Percentiles rank a stretch among this genome's conserved stretches.
phyloP scores from a whole-genome alignment of 1,140 invertebrate genomes.

The Zaprionus ornatus region DNA sequence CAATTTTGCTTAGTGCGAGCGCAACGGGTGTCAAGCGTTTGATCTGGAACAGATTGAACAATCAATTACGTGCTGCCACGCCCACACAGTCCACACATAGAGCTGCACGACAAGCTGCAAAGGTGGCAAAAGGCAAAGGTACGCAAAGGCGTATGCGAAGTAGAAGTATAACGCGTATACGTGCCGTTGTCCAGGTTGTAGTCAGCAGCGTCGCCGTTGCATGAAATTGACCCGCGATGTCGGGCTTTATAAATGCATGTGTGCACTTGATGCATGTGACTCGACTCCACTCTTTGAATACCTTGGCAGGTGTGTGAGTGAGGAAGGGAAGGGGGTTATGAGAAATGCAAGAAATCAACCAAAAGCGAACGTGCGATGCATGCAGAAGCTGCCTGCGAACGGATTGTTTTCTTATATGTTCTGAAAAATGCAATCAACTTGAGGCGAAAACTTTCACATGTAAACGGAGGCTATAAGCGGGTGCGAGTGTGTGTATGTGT shows the following conservation, averaged over 20 bases:
- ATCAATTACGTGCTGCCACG: slow-evolving; percentile 77
- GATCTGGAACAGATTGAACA: slow-evolving; percentile 81
- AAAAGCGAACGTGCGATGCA: slow-evolving; percentile 79
- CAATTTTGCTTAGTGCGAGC: slow-evolving; percentile 52
- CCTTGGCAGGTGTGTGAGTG: neutral
- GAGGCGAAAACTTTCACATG: slow-evolving; percentile 67
- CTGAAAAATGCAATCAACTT: slow-evolving; percentile 81
- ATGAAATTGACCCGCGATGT: slow-evolving; percentile 79
- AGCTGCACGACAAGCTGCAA: slow-evolving; percentile 35
- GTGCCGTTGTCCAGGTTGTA: slow-evolving; percentile 71
- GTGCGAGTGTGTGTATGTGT: slow-evolving; percentile 21
- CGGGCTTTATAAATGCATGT: slow-evolving; percentile 71
- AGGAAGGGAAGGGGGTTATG: slow-evolving; percentile 40
- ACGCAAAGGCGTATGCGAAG: neutral
- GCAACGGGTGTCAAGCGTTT: slow-evolving; percentile 55
- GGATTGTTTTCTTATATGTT: slow-evolving; percentile 74
- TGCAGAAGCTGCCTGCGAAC: slow-evolving; percentile 63
- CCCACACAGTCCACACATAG: slow-evolving; percentile 36
- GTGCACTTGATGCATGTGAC: slow-evolving; percentile 58
- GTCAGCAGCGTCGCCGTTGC: slow-evolving; percentile 61
- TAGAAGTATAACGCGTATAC: slow-evolving; percentile 70
- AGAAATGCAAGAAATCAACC: slow-evolving; percentile 81
- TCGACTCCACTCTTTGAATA: slow-evolving; percentile 28
- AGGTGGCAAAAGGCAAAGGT: slow-evolving; percentile 8
- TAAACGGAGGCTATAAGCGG: slow-evolving; percentile 36